These are phyloP conservation scores for Pentamera pediparva DNA, from an alignment of 53 echinoderm and acorn worm species.

Conservation along the genomic window DNA sequence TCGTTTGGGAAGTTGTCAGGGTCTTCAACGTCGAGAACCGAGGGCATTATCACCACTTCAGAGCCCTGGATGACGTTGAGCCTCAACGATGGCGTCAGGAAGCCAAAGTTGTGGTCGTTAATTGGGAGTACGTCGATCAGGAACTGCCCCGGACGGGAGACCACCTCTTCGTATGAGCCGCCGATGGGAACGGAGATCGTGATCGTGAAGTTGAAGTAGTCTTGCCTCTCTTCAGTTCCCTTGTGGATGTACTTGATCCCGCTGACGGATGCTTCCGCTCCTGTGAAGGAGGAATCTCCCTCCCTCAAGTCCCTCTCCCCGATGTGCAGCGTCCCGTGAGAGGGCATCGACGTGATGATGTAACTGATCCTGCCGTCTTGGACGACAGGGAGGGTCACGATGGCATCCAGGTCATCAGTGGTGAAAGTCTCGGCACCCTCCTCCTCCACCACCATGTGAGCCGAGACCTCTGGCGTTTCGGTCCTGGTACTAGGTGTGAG, in stretches of 20 bases:
- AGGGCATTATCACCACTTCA: slow-evolving; percentile 38
- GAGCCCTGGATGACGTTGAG: slow-evolving; percentile 73
- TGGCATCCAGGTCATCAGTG: slow-evolving; percentile 47
- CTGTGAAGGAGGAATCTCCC: slow-evolving; percentile 48
- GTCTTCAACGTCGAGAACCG: slow-evolving; percentile 56
- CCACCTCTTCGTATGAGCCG: slow-evolving; percentile 21
- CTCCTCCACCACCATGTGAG: slow-evolving; percentile 55
- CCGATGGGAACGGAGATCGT: slow-evolving; percentile 33
- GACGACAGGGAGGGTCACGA: slow-evolving; percentile 31
- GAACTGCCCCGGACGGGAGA: slow-evolving; percentile 42
- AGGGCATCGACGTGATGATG: slow-evolving; percentile 51
- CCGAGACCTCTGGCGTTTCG: neutral
- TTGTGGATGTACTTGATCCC: slow-evolving; percentile 78
- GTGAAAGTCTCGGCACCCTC: slow-evolving; percentile 65
- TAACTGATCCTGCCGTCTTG: slow-evolving; percentile 47
- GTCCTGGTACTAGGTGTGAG: no score
- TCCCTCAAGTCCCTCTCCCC: slow-evolving; percentile 48
- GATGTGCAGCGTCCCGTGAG: slow-evolving; percentile 54
- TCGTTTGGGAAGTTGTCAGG: slow-evolving; percentile 85
- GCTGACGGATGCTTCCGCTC: slow-evolving; percentile 39
- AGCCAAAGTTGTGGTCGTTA: slow-evolving; percentile 74
- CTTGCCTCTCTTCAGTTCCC: slow-evolving; percentile 70
- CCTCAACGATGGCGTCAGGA: slow-evolving; percentile 66
- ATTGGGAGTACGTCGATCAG: slow-evolving; percentile 61
- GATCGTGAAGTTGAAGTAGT: slow-evolving; percentile 74